Conservation (phyloP, 2,797 vertebrate species). For the Natrix natrix region DNA sequence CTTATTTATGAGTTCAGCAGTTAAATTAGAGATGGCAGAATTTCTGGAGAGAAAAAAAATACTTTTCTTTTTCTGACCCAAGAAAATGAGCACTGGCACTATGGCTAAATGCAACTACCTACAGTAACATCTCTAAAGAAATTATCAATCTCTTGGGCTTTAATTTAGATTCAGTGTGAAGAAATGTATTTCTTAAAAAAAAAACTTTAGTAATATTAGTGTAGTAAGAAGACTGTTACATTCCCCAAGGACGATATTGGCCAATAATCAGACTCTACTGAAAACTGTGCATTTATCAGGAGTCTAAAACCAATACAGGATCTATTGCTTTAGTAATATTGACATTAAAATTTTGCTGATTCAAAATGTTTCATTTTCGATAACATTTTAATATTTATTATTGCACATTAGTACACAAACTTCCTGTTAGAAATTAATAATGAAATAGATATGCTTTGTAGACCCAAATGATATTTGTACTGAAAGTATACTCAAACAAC, state of each 20-base stretch:
- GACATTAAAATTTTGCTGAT: background rate
- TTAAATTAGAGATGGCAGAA: background rate
- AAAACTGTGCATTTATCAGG: background rate
- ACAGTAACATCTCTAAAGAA: background rate
- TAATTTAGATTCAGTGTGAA: background rate
- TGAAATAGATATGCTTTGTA: too few species aligned
- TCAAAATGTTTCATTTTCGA: background rate
- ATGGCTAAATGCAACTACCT: background rate
- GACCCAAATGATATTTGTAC: too few species aligned
- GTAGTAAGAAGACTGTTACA: background rate
- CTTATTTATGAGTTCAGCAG: background rate
- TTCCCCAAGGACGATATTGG: background rate
- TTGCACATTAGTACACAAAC: too few species aligned
- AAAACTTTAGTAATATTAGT: background rate
- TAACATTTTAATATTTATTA: too few species aligned
- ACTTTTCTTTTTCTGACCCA: background rate
- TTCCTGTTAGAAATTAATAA: too few species aligned
- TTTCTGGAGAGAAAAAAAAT: background rate
- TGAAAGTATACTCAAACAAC: too few species aligned
- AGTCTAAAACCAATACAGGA: background rate
- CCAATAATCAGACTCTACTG: background rate
- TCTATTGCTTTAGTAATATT: background rate
- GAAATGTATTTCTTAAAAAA: background rate
- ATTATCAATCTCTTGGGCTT: background rate
- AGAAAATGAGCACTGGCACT: background rate